Percentiles rank a stretch among this genome's conserved stretches.
Conservation (phyloP, 2,797 vertebrate species). For the Carduelis carduelis region DNA sequence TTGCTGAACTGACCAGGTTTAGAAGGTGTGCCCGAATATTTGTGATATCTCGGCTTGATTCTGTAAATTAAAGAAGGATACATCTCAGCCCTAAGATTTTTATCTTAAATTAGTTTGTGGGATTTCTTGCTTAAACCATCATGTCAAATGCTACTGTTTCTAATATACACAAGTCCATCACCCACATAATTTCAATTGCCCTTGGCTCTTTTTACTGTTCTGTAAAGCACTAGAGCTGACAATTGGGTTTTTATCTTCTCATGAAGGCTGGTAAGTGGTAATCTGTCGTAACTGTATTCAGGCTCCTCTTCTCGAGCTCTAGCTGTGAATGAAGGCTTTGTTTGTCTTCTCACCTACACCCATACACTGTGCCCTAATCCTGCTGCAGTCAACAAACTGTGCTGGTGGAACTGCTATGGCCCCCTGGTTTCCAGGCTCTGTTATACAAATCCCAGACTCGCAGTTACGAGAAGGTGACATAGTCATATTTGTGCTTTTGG, state of each 20-base stretch:
- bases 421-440: background rate
- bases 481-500: background rate
- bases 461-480: background rate
- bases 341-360: background rate
- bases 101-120: background rate
- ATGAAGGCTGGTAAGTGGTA: background rate
- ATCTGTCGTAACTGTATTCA: background rate
- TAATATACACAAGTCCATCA: background rate
- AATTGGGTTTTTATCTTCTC: background rate
- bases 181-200: background rate
- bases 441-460: background rate
- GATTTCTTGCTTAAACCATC: background rate
- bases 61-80: background rate
- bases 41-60: background rate
- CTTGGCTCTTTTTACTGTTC: background rate
- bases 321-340: background rate
- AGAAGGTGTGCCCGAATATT: background rate
- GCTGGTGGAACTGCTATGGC: background rate
- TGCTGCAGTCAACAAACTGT: background rate
- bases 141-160: background rate
- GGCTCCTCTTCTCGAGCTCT: background rate
- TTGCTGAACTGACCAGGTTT: background rate
- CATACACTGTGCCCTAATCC: background rate
- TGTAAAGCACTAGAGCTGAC: background rate
- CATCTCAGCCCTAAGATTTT: background rate